Percentiles rank a stretch among this genome's conserved stretches.
Evolutionary conservation across 2,113 vertebrate genomes (phyloP).

Genomic region (Perca flavescens): DNA sequence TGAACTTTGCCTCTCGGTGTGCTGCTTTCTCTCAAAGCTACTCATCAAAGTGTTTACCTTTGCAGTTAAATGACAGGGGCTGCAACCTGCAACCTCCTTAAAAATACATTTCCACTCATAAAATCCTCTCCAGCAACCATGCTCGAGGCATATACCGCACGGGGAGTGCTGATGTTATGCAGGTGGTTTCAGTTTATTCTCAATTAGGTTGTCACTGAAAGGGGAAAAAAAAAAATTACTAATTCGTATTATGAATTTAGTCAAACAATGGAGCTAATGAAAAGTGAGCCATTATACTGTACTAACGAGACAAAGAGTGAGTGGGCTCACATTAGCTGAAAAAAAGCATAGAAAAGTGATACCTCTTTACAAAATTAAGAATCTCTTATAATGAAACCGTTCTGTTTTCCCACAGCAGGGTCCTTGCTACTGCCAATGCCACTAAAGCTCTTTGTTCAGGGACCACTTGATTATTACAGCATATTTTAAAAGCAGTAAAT

Average conservation of each 20-base stretch:
- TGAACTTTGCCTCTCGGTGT: conserved; percentile 11
- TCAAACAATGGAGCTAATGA: conserved; percentile 23
- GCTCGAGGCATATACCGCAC: not conserved
- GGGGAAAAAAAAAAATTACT: not conserved
- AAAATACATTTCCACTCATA: conserved; percentile 34
- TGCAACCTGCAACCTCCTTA: conserved; percentile 37
- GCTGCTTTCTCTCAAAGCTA: conserved; percentile 45
- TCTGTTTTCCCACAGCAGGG: not conserved
- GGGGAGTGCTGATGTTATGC: conserved; percentile 14
- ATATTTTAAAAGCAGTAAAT: conserved; percentile 46
- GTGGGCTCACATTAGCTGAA: conserved; percentile 1
- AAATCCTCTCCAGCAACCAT: conserved; percentile 5
- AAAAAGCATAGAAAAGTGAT: conserved; percentile 1
- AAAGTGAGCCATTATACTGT: conserved; percentile 16
- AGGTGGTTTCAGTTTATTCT: conserved; percentile 38
- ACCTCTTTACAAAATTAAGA: conserved; percentile 16
- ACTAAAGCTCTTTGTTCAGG: conserved; percentile 35
- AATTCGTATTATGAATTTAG: not conserved
- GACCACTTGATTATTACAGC: conserved; percentile 43
- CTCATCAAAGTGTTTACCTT: conserved; percentile 52
- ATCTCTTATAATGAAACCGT: not conserved
- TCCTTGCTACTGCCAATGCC: not conserved
- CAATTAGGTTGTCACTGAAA: not conserved
- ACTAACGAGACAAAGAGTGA: conserved; percentile 11
- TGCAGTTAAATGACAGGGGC: conserved; percentile 41